These are phyloP conservation scores for Tapirus indicus DNA, from an alignment of 2,797 vertebrate genomes.

Conservation along the genomic window DNA sequence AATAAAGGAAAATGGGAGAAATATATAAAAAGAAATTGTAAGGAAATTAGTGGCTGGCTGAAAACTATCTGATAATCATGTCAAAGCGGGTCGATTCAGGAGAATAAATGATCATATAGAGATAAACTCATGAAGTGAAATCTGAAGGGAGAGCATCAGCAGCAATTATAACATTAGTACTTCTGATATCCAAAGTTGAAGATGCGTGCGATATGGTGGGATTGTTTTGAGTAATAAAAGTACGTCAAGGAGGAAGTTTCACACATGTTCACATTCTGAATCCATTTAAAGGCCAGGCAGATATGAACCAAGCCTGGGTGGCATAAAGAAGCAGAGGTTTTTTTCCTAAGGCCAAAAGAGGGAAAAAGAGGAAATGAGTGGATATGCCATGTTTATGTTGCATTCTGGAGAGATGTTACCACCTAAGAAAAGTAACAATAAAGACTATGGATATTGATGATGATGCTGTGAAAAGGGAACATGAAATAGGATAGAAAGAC, in stretches of 20 bases:
- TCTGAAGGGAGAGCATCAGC: not conserved
- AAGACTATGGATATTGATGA: not conserved
- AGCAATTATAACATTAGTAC: no score
- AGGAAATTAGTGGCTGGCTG: not conserved
- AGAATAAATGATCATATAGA: not conserved
- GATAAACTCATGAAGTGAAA: not conserved
- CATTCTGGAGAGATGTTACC: not conserved
- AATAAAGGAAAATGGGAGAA: not conserved
- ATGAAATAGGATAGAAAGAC: not conserved
- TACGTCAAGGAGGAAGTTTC: not conserved
- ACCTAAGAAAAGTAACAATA: not conserved
- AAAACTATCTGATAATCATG: not conserved
- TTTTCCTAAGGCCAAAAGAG: not conserved
- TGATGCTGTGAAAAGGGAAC: not conserved
- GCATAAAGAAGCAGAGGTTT: not conserved
- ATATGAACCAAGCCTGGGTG: not conserved
- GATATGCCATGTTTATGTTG: no score
- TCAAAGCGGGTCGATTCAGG: not conserved
- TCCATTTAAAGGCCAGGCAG: not conserved
- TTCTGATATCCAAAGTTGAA: not conserved
- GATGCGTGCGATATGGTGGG: not conserved
- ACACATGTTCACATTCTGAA: not conserved
- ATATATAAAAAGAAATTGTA: not conserved
- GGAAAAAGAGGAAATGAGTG: not conserved
- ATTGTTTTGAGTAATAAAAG: not conserved